Percentiles rank a stretch among this genome's conserved stretches.
phyloP scores from a whole-genome alignment of 2,113 vertebrate genomes.

The Piprites chloris region DNA sequence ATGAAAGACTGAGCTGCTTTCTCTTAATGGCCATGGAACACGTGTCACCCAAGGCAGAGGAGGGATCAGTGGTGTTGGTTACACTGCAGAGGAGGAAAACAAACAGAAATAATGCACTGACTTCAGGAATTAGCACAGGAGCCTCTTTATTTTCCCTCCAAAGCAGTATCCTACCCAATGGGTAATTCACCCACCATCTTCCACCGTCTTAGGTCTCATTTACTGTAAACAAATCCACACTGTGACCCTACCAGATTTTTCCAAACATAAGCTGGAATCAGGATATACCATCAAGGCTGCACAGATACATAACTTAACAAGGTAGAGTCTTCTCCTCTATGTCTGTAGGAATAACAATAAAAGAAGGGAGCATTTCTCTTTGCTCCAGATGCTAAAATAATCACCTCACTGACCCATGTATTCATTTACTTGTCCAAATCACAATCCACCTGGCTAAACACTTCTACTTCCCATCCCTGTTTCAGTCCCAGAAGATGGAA shows the following conservation, averaged over 20 bases:
- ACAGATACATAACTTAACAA: neutral
- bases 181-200: neutral
- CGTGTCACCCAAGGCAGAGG: neutral
- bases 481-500: neutral
- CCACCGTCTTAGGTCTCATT: neutral
- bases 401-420: neutral
- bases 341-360: neutral
- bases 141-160: neutral
- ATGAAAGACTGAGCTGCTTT: neutral
- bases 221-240: neutral
- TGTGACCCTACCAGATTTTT: neutral
- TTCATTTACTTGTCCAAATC: neutral
- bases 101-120: neutral
- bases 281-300: neutral
- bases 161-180: fast-evolving
- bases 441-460: neutral
- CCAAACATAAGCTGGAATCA: neutral
- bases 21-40: neutral
- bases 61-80: neutral
- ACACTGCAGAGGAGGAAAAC: neutral
- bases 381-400: neutral
- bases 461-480: neutral
- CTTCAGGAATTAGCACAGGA: neutral
- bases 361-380: neutral
- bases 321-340: neutral